Conservation (phyloP, 2,113 vertebrate species). For the Boulengeromyrus knoepffleri region DNA sequence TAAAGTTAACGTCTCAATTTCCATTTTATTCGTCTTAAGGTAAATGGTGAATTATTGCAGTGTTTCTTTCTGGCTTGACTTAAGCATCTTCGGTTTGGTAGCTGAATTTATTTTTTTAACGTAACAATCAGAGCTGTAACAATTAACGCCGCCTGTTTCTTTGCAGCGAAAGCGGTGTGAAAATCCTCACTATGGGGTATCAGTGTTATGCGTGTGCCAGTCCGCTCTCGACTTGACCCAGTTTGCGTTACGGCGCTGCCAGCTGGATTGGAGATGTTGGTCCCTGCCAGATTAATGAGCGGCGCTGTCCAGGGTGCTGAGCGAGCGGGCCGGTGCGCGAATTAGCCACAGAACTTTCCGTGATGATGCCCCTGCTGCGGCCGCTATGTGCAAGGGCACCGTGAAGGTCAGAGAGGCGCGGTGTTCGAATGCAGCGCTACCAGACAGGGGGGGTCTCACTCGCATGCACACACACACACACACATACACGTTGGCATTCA, state of each 20-base stretch:
- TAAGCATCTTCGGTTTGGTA: neutral
- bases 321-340: neutral
- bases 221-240: neutral
- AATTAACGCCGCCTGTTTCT: neutral
- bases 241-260: neutral
- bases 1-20: neutral
- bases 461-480: neutral
- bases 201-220: neutral
- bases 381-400: no score
- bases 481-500: neutral
- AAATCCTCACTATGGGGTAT: neutral
- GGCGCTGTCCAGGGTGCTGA: conserved; percentile 3
- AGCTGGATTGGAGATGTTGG: neutral
- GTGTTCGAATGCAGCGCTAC: neutral
- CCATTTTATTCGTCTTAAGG: neutral
- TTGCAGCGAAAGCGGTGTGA: neutral
- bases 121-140: neutral
- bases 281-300: neutral
- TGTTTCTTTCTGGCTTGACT: neutral
- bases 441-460: neutral
- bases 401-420: neutral
- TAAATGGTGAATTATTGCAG: neutral
- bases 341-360: neutral
- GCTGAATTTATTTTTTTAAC: neutral
- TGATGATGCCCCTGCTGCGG: no score